These are phyloP conservation scores for Stegodyphus mimosarum DNA, from an alignment of 1,140 invertebrate genomes.

Conservation along the genomic window DNA sequence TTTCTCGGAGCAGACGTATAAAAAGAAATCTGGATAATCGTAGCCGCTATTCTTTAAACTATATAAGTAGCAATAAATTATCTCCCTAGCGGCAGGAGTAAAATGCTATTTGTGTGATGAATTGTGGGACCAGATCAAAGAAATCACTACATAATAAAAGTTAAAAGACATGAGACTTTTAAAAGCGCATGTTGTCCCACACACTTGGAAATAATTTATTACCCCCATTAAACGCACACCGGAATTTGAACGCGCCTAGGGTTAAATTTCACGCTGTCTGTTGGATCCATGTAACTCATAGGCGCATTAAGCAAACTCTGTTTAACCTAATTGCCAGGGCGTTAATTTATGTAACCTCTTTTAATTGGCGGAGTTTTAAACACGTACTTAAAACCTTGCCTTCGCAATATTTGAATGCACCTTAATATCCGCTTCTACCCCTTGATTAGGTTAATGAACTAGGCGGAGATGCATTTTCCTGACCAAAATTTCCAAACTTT, in stretches of 20 bases:
- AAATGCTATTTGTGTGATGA: no score
- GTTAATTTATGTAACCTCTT: conserved; percentile 56
- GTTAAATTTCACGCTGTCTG: conserved; percentile 46
- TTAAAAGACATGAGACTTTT: background rate
- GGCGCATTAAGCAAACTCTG: conserved; percentile 47
- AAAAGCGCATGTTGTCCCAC: background rate
- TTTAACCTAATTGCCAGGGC: conserved; percentile 54
- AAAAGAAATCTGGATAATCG: no score
- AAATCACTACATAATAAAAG: background rate
- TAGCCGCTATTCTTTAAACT: no score
- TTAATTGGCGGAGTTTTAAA: conserved; percentile 55
- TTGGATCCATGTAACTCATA: conserved; percentile 35
- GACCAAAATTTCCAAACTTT: conserved; percentile 37
- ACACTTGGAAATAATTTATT: conserved; percentile 35
- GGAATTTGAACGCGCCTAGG: conserved; percentile 7
- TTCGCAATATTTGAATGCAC: conserved; percentile 35
- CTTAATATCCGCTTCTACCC: conserved; percentile 48
- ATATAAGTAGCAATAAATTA: no score
- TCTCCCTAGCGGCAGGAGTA: no score
- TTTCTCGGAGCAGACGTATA: no score
- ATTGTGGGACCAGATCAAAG: background rate
- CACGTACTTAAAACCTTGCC: conserved; percentile 30
- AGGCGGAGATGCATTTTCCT: conserved; percentile 16
- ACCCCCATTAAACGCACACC: conserved; percentile 34
- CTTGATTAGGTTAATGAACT: conserved; percentile 50